Evolutionary conservation across 2,797 vertebrate species (phyloP), one percentile per base, ranked within the genome.

Genomic region (Enteromius trimaculatus): DNA sequence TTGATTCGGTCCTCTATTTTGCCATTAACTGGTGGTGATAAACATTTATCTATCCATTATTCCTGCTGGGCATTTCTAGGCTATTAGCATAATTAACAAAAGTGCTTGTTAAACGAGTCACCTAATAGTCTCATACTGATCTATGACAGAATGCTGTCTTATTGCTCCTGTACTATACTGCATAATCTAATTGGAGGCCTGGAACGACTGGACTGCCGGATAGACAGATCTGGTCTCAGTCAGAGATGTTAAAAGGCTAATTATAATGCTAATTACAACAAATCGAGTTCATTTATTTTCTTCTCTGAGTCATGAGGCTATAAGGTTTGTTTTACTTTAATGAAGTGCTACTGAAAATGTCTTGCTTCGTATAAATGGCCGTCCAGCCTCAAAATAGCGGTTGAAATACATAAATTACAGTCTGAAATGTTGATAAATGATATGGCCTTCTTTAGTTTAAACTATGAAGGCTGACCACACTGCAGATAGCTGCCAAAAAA

Each of bases 41-140:
- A 86, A 85, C 82, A 86, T 85, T 76, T 87, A 86, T 80, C 86
- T 84, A 69, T 83, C 70, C 68, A 89, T 89, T 88, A 87, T 82
- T 79, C 79, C 85, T 70, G 79, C 77, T 77, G 83, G 75, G 82
- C 72, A 62, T 60, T 66, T 68, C 42, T 60, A 47, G 66, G 51
- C 60, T 79, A 85, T 89, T 86, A 80, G 84, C 87, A 82, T 88
- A 88, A 89, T 89, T 85, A 89, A 88, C 83, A 80, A 78, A 80
- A 80, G 66, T 66, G 84, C 81, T 85, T 88, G 87, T 85, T 82
- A 87, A 86, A 82, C 51, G 85, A 72, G 79, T 80, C 86, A 86
- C 85, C 71, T 80, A 64, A 77, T 78, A 81, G 83, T 60, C 78
- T 85, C 78, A 74, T 37, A 77, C 37, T 69, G 85, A 77, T 80